These are phyloP conservation scores for Upupa epops DNA, from an alignment of 2,113 vertebrate genomes.

Conservation along the genomic window DNA sequence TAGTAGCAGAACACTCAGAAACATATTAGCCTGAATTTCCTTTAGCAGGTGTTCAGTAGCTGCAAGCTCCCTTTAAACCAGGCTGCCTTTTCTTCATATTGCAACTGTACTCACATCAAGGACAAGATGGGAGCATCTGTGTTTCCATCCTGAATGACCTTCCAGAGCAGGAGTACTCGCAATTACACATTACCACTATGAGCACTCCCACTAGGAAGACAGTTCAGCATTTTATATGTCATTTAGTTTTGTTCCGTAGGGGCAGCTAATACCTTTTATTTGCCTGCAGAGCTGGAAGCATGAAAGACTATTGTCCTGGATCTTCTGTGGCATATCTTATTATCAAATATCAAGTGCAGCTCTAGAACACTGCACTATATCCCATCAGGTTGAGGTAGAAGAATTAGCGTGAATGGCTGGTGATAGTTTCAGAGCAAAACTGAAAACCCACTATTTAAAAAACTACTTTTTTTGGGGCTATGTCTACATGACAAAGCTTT, in stretches of 20 bases:
- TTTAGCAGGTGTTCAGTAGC: background rate
- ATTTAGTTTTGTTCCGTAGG: background rate
- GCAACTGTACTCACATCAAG: background rate
- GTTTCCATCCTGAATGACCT: background rate
- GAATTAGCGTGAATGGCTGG: background rate
- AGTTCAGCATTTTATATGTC: background rate
- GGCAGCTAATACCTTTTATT: background rate
- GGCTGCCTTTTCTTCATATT: background rate
- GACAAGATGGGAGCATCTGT: background rate
- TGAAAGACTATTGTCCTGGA: background rate
- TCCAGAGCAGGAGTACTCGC: slow-evolving; percentile 1
- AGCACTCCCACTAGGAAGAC: background rate
- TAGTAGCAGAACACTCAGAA: slow-evolving; percentile 4
- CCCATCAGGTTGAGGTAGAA: background rate
- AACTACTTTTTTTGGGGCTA: background rate
- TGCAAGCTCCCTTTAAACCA: slow-evolving; percentile 24
- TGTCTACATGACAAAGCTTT: background rate
- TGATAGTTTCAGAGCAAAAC: background rate
- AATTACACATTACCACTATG: background rate
- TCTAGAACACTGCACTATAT: background rate
- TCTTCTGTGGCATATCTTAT: background rate
- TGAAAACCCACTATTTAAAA: background rate
- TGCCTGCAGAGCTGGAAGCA: background rate
- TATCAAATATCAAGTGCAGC: background rate
- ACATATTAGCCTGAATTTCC: background rate